Evolutionary conservation across 92 coral and sea anemone species (phyloP), one percentile per base, ranked within the genome.

Genomic region (Isaurus tuberculatus): DNA sequence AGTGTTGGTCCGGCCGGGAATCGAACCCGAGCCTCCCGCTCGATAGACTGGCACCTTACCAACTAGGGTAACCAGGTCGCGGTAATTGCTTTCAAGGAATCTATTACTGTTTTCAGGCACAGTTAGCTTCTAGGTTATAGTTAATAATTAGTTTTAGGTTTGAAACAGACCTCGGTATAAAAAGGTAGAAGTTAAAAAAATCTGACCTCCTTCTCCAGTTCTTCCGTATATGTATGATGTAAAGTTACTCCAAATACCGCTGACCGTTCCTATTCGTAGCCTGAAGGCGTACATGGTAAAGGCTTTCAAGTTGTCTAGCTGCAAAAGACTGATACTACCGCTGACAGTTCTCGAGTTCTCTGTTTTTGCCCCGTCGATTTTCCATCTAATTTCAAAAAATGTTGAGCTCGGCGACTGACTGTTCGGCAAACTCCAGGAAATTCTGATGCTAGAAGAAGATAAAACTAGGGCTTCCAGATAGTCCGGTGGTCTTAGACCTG

Each of bases 141-240:
- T n/a, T n/a, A n/a, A 7, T 13, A 4, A 16, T 0, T 31, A 36
- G 53, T 2, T 3, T 2, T 8, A 5, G 8, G 2, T 25, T 5
- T 10, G 9, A 37, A 7, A 11, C n/a, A 36, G 53, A 1, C 6
- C 2, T 8, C 19, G 8, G 2, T 25, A 19, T 10, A n/a, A 37
- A 7, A 11, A 14, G 4, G 15, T 20, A 19, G 8, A 25, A 72
- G 1, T 19, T 16, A 5, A 36, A 7, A 29, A 7, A 14, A 79
- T 8, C 79, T 15, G 55, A 86, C 92, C 92, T 85, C 92, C 92
- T 26, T 89, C 92, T 0, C 86, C 86, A 13, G 92, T 89, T 79
- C 83, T 84, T 29, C 87, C 84, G 46, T 28, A 72, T 7, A 85
- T 86, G 75, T 51, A 85, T 1, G 53, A 66, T 5, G 87, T 89